Percentiles rank a stretch among this genome's conserved stretches.
Evolutionary conservation across 2,797 vertebrate genomes (phyloP).

Genomic region (Pantherophis vulpinus): DNA sequence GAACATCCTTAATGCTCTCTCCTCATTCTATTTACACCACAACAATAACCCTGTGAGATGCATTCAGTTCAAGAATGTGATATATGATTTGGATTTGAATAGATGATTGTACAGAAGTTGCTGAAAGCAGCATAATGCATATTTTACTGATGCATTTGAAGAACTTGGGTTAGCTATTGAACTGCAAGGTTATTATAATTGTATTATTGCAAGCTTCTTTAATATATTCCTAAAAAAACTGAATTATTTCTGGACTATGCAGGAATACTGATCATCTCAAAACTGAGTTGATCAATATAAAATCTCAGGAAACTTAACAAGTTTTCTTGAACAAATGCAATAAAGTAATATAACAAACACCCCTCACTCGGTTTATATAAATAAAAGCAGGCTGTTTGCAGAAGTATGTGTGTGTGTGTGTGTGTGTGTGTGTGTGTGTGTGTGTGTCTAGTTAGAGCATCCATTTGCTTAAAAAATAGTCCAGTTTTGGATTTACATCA

Average conservation of each 20-base stretch:
- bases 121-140: neutral
- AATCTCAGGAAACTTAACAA: neutral
- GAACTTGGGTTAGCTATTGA: neutral
- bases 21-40: neutral
- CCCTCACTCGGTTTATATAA: neutral
- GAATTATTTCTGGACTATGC: neutral
- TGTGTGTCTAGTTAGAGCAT: neutral
- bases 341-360: neutral
- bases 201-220: neutral
- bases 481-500: neutral
- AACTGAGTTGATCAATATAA: neutral
- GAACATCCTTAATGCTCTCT: neutral
- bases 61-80: neutral
- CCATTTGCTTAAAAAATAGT: neutral
- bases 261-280: neutral
- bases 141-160: neutral
- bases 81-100: neutral
- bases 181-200: too few species aligned
- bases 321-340: neutral
- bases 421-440: too few species aligned
- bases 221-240: neutral
- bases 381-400: neutral
- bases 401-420: neutral
- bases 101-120: neutral
- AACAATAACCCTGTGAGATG: neutral